phyloP scores from a whole-genome alignment of 2,797 vertebrate species.

The Chelon auratus region DNA sequence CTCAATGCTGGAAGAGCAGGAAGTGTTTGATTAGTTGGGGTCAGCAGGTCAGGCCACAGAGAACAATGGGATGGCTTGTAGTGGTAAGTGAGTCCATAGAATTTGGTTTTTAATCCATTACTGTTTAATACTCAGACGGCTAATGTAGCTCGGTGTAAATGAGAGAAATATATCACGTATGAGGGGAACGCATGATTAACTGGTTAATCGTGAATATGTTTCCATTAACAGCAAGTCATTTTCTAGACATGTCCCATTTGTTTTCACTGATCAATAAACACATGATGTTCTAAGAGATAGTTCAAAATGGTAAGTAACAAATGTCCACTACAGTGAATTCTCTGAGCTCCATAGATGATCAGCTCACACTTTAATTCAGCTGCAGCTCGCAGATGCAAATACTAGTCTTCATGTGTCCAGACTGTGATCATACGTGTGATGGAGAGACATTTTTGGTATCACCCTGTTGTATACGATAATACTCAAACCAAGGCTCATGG shows the following conservation, averaged over 20 bases:
- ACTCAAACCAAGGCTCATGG: neutral
- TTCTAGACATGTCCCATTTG: neutral
- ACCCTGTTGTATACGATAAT: neutral
- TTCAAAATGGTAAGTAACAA: neutral
- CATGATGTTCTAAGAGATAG: neutral
- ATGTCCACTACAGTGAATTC: neutral
- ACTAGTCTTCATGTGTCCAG: neutral
- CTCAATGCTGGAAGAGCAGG: conserved; percentile 70
- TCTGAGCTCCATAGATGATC: too few species aligned
- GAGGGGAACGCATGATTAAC: neutral
- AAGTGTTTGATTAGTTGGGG: conserved; percentile 83
- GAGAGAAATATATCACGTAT: neutral
- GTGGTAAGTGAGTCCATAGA: neutral
- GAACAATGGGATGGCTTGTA: conserved; percentile 81
- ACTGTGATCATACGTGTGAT: neutral
- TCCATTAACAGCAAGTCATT: neutral
- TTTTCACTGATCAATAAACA: neutral
- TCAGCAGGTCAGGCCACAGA: conserved; percentile 71
- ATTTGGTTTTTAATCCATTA: conserved; percentile 18
- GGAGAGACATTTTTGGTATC: neutral
- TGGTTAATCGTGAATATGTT: neutral
- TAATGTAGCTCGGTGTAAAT: neutral
- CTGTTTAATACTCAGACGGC: neutral
- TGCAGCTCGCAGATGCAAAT: neutral
- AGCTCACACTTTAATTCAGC: neutral